Evolutionary conservation across 2,888 invertebrate species (phyloP).

Genomic region (Dione juno): DNA sequence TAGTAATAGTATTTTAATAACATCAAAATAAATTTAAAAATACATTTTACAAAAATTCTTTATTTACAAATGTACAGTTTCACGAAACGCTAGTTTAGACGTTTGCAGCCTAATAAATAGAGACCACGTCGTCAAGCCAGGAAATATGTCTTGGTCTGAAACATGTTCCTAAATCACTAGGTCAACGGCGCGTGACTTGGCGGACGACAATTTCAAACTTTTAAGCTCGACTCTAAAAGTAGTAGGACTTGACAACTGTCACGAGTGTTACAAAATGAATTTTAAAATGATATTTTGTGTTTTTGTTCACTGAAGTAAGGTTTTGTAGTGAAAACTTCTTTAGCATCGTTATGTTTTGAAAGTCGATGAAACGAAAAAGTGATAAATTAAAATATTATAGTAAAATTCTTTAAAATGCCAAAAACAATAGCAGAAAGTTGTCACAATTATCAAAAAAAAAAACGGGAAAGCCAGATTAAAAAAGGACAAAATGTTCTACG

Average conservation of each 20-base stretch:
- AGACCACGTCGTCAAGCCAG: conserved; percentile 45
- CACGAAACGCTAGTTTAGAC: conserved; percentile 22
- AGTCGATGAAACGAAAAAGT: no score
- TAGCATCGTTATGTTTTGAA: no score
- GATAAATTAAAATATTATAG: no score
- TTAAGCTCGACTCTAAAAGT: conserved; percentile 40
- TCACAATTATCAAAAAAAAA: no score
- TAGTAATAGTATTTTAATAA: not conserved
- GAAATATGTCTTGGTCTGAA: conserved; percentile 47
- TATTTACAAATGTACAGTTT: not conserved
- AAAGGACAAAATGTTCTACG: no score
- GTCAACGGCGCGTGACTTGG: conserved; percentile 49
- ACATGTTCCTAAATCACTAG: conserved; percentile 47
- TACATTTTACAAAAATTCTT: not conserved
- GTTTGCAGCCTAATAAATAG: conserved; percentile 35
- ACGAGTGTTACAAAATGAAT: conserved; percentile 24
- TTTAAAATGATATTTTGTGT: conserved; percentile 25
- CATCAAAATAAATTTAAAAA: not conserved
- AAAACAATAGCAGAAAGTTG: no score
- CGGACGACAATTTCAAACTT: conserved; percentile 44
- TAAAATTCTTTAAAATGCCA: no score
- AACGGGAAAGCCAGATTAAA: no score
- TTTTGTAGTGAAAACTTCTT: no score
- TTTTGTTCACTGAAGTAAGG: no score
- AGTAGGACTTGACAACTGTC: conserved; percentile 36